Evolutionary conservation across 2,797 vertebrate species (phyloP).

Genomic region (Anguilla obscura): DNA sequence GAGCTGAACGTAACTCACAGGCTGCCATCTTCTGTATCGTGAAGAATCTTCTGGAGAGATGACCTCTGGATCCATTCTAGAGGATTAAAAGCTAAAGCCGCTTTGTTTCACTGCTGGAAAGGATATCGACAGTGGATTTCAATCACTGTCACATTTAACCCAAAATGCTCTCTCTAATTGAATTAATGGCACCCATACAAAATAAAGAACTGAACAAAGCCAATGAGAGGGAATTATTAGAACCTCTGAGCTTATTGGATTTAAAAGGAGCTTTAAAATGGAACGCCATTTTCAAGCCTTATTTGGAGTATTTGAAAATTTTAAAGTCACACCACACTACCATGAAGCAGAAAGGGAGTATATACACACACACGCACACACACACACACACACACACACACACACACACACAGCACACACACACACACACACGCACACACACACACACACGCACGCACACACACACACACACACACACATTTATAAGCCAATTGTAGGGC

Average conservation of each 20-base stretch:
- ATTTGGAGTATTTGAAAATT: background rate
- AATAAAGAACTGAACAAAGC: background rate
- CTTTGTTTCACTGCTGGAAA: background rate
- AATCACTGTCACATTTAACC: background rate
- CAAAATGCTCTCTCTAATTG: background rate
- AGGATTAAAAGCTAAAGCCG: constrained; percentile 9
- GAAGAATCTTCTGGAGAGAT: background rate
- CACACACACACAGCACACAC: background rate
- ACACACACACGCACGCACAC: background rate
- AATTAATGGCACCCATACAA: background rate
- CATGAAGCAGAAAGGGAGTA: background rate
- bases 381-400: background rate
- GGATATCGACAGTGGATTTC: background rate
- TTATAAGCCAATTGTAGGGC: background rate
- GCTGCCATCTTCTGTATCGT: background rate
- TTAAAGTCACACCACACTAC: background rate
- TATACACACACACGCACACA: background rate
- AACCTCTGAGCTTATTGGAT: background rate
- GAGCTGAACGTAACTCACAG: background rate
- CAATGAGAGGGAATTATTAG: background rate
- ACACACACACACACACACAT: background rate
- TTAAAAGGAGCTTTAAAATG: constrained; percentile 8
- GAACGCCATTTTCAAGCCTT: background rate
- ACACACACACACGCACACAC: background rate
- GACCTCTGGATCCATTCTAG: background rate